A percentile compares a stretch with the other conserved stretches of the same genome.
Conservation (phyloP, 2,797 vertebrate species). For the Paguma larvata region DNA sequence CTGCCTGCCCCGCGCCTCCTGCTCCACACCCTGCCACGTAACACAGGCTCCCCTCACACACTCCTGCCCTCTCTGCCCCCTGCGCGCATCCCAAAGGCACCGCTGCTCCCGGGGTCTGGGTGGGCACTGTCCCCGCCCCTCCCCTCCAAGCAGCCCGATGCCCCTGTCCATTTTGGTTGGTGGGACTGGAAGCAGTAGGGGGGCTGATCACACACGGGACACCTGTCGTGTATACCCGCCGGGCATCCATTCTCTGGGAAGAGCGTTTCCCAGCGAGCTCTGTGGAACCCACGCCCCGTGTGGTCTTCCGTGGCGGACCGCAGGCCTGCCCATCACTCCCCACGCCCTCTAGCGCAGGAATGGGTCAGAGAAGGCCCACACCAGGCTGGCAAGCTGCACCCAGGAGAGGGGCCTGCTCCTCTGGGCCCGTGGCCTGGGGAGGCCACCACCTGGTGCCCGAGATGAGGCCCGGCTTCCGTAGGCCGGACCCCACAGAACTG, state of each 20-base stretch:
- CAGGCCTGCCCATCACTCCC: not conserved
- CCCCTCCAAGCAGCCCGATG: not conserved
- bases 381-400: not conserved
- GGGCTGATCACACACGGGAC: not conserved
- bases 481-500: too few relatives aligned
- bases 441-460: accelerated
- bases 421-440: not conserved
- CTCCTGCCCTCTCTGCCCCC: not conserved
- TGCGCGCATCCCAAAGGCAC: not conserved
- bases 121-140: not conserved
- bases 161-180: not conserved
- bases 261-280: not conserved
- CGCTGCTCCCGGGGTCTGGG: too few relatives aligned
- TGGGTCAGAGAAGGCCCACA: not conserved
- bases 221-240: accelerated
- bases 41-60: not conserved
- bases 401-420: not conserved
- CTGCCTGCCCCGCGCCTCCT: too few relatives aligned
- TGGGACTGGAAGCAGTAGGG: not conserved
- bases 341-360: not conserved
- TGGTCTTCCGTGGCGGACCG: accelerated
- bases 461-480: not conserved
- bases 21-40: not conserved
- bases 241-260: not conserved
- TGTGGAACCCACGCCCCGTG: accelerated